These are phyloP conservation scores for Schrankia costaestrigalis DNA, from an alignment of 2,888 invertebrate species.

Conservation along the genomic window DNA sequence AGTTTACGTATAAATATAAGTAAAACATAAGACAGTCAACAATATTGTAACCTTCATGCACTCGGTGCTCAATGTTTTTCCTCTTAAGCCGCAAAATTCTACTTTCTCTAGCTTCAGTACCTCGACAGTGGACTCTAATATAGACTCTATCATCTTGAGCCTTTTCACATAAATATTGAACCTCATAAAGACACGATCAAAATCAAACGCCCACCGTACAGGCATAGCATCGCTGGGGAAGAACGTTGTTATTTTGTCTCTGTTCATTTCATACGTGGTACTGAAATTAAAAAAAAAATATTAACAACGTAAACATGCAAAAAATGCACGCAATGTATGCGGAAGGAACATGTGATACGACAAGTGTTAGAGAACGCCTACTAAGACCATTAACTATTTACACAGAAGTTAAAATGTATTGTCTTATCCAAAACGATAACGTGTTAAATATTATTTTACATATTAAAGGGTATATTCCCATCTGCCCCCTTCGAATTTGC, in stretches of 20 bases:
- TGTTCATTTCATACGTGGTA: conserved; percentile 76
- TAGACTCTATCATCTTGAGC: conserved; percentile 82
- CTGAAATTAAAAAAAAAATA: no score
- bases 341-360: no score
- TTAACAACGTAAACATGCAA: no score
- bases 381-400: no score
- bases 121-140: conserved; percentile 89
- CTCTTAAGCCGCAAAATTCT: conserved; percentile 86
- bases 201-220: conserved; percentile 88
- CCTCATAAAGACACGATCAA: conserved; percentile 85
- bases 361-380: no score
- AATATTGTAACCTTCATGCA: conserved; percentile 62
- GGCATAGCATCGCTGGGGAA: conserved; percentile 79
- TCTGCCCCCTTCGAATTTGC: no score
- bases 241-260: conserved; percentile 76
- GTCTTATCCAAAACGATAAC: no score
- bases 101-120: conserved; percentile 93
- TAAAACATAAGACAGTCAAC: not conserved
- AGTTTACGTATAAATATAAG: no score
- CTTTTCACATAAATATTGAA: conserved; percentile 83
- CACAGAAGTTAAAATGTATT: no score
- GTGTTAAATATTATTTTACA: no score
- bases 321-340: no score
- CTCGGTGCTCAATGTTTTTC: conserved; percentile 80
- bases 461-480: no score